phyloP scores from a whole-genome alignment of 1,140 invertebrate species.

The Sarcophaga bullata region DNA sequence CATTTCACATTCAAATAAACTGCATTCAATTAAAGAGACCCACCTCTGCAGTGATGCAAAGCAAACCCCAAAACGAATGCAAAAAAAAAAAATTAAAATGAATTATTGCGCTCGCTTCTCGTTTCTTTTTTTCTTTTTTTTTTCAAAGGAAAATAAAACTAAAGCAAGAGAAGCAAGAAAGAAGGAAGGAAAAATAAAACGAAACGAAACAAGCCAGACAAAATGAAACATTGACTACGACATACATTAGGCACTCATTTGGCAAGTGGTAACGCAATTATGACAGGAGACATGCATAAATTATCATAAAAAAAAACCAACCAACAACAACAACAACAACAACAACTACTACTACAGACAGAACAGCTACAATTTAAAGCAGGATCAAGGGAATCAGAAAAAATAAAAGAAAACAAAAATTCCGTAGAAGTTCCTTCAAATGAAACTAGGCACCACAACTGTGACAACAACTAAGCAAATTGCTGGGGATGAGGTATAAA shows the following conservation, averaged over 20 bases:
- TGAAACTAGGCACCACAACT: not conserved
- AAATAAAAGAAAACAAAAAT: not conserved
- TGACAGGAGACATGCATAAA: slow-evolving; percentile 43
- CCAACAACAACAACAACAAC: too few species aligned
- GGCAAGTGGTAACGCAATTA: slow-evolving; percentile 45
- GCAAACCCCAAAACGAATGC: too few species aligned
- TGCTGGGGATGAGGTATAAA: not conserved
- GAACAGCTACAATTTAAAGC: not conserved
- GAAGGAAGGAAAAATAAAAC: not conserved
- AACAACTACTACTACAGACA: too few species aligned
- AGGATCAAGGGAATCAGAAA: not conserved
- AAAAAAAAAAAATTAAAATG: too few species aligned
- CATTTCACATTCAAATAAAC: too few species aligned
- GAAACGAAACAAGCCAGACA: not conserved
- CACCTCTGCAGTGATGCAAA: too few species aligned
- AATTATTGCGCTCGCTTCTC: too few species aligned
- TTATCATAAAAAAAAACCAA: slow-evolving; percentile 13
- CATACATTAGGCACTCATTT: slow-evolving; percentile 43
- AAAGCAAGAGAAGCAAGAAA: not conserved
- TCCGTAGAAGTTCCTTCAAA: not conserved
- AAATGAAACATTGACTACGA: slow-evolving; percentile 18
- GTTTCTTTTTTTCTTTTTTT: too few species aligned
- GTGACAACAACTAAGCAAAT: not conserved
- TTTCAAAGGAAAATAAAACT: not conserved
- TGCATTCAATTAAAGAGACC: too few species aligned